Evolutionary conservation across 2,888 invertebrate species (phyloP), one percentile per base, ranked within the genome.

Genomic region (Torymus aiolomorphi): DNA sequence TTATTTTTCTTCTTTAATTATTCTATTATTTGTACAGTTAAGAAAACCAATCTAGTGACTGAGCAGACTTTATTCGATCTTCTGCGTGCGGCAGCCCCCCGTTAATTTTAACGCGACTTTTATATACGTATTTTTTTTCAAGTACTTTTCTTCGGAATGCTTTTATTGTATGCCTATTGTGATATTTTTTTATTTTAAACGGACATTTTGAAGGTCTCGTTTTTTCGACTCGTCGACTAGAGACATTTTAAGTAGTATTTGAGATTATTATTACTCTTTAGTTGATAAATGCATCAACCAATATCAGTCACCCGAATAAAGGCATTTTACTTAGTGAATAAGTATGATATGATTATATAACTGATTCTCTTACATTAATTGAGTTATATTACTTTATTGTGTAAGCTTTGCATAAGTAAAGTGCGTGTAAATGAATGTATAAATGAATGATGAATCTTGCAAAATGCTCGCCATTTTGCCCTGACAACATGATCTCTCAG

Each of bases 371-470:
- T 74, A 76, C 61, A 66, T 13, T 42, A 42, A 62, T 51, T 49
- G 52, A 66, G 51, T 51, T 13, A 61, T 66, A 75, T 71, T 63
- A 70, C 61, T 63, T 54, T 51, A 49, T 51, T 61, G 49, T 49
- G 52, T n/a, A 24, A 51, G 49, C 42, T 42, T 42, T 42, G 42
- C 18, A 5, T 67, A 12, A 80, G n/a, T n/a, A 16, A 66, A 62
- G 56, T 31, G 42, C 20, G 24, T 80, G 56, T 80, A 78, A 74
- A 80, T 80, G 74, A 80, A 66, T 80, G 75, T 80, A 80, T 59
- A 78, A 66, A 80, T 0, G 57, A 56, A 66, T 63, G 63, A 69
- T 54, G 52, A 73, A 51, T 65, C 20, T 65, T 31, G 70, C 66
- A 14, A 76, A 71, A 2, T 49, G 66, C 42, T 49, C 24, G 42